Base-by-base conservation (phyloP, 2,888 invertebrate species). In the Idaea aversata region DNA sequence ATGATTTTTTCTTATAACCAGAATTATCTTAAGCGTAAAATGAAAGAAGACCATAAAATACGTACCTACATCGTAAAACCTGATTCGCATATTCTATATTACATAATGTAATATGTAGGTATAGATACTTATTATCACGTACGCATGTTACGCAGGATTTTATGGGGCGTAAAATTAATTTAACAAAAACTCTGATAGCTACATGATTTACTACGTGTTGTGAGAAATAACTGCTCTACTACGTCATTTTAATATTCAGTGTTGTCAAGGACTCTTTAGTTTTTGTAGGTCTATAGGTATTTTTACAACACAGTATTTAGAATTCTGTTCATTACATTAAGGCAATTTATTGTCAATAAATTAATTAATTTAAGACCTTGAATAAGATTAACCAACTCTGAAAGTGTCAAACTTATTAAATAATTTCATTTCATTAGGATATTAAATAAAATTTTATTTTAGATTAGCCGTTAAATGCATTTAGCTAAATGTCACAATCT, bases 161-260 rank as follows among this genome's bases (percentile, higher is more conserved):
- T 88, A 87, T 79, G 85, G 82, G 74, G 81, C 84, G 82, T 87
- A 81, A 85, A 85, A 83, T 83, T 77, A 76, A 79, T 80, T 83
- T 78, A 81, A 73, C 72, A 74, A 75, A 76, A 79, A 77, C 76
- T 74, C 70, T 70, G 13, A 47, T 47, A 47, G 47, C 10, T 7
- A 47, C 47, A 4, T 47, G 47, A 47, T 47, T 47, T 47, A 47
- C 47, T 47, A 47, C 13, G 47, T 47, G 47, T 47, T 47, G 47
- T 47, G 47, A 47, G 6, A 47, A 47, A 47, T 47, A 47, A 47
- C 47, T 47, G 25, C 25, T 36, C 47, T 7, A 47, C 47, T 47
- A 47, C 47, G 47, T 13, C 3, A 4, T 47, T 47, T 47, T 7
- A 47, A 47, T 47, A 47, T 47, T 47, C 47, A 47, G 47, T 13